Conservation (phyloP, 2,113 vertebrate species). For the Sinocyclocheilus anshuiensis region DNA sequence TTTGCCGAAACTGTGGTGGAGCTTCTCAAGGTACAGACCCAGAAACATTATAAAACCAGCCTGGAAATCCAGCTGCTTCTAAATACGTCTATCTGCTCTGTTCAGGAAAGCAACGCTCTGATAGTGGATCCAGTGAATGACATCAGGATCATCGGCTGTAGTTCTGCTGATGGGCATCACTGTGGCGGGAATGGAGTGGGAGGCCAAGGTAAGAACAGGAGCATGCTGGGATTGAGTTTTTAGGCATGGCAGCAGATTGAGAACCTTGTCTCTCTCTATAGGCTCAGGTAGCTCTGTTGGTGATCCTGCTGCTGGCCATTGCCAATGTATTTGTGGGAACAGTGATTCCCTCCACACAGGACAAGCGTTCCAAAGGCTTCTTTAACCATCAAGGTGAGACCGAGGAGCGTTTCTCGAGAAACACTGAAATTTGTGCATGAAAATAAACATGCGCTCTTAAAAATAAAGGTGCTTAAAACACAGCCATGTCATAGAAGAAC, state of each 20-base stretch:
- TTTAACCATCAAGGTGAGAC: constrained; percentile 87
- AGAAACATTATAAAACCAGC: neutral
- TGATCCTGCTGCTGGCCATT: constrained; percentile 92
- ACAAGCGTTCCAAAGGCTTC: constrained; percentile 86
- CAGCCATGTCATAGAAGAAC: no score
- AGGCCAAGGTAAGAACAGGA: constrained; percentile 87
- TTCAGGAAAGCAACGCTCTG: constrained; percentile 79
- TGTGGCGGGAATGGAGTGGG: constrained; percentile 98
- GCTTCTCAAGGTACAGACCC: constrained; percentile 82
- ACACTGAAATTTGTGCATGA: neutral
- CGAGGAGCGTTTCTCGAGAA: no score
- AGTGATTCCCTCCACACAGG: constrained; percentile 82
- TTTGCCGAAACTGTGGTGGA: constrained; percentile 96
- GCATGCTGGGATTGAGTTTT: neutral
- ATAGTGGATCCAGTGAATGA: constrained; percentile 91
- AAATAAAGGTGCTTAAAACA: no score
- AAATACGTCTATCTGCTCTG: neutral
- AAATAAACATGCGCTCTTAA: neutral
- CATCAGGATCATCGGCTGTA: constrained; percentile 92
- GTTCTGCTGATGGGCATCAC: constrained; percentile 90
- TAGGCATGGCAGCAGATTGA: no score
- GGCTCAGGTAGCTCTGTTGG: constrained; percentile 90
- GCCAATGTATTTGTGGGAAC: constrained; percentile 94
- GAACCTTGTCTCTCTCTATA: constrained; percentile 61
- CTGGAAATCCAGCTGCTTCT: neutral